These are phyloP conservation scores for Caenorhabditis panamensis DNA, from an alignment of 2,888 invertebrate species.

Conservation along the genomic window DNA sequence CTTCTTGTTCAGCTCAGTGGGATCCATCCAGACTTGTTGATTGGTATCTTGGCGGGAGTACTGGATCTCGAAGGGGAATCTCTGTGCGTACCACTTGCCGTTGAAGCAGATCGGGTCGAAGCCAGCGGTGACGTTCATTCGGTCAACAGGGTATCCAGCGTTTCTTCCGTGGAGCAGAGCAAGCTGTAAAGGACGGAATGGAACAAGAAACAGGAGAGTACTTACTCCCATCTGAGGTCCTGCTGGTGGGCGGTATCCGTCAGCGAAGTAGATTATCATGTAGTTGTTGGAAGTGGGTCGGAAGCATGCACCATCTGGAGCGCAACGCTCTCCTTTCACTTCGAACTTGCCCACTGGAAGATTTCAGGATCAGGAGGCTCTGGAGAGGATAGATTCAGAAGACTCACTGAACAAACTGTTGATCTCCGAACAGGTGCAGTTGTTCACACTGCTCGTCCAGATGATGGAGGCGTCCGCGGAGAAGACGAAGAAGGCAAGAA, in stretches of 20 bases:
- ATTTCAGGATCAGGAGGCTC: not conserved
- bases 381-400: not conserved
- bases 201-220: not conserved
- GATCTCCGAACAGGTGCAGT: constrained; percentile 1
- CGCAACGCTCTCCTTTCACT: not conserved
- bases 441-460: constrained; percentile 4
- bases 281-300: not conserved
- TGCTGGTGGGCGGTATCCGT: not conserved
- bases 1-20: constrained; percentile 2
- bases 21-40: not conserved
- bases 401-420: not conserved
- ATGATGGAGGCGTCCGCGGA: not conserved
- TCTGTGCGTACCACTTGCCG: constrained; percentile 2
- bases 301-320: not conserved
- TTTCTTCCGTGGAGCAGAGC: not conserved
- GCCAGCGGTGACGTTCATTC: not conserved
- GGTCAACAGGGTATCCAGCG: not conserved
- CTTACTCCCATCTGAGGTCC: not conserved
- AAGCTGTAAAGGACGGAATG: not conserved
- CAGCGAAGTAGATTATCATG: not conserved
- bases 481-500: not conserved
- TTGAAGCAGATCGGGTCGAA: not conserved
- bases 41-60: not conserved
- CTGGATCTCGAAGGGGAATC: constrained; percentile 3
- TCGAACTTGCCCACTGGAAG: not conserved